Conservation (phyloP, 1,140 invertebrate genomes). For the Drosophila eugracilis region DNA sequence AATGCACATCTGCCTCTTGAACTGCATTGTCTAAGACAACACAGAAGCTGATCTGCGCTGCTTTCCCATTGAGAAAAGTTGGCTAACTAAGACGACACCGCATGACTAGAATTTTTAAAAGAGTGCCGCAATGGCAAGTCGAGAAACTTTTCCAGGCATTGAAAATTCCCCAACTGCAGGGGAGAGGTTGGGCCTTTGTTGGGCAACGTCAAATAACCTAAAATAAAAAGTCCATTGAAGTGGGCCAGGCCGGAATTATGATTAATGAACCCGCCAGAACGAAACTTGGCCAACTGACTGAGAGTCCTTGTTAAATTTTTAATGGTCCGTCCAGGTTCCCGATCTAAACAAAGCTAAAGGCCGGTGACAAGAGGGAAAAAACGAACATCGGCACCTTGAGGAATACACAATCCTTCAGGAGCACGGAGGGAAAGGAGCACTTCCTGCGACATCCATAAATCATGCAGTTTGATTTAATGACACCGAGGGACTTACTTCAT, state of each 20-base stretch:
- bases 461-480: constrained; percentile 71
- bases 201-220: constrained; percentile 60
- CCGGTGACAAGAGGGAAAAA: constrained; percentile 58
- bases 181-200: constrained; percentile 39
- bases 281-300: constrained; percentile 69
- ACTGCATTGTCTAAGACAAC: constrained; percentile 15
- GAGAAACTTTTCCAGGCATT: constrained; percentile 58
- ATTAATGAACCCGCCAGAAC: constrained; percentile 61
- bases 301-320: constrained; percentile 68
- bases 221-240: constrained; percentile 40
- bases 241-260: constrained; percentile 58
- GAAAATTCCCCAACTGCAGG: constrained; percentile 67
- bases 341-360: constrained; percentile 66
- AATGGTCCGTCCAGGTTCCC: constrained; percentile 48
- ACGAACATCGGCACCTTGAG: constrained; percentile 14
- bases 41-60: constrained; percentile 9
- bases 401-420: constrained; percentile 45
- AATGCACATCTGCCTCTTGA: constrained; percentile 9
- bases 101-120: constrained; percentile 68
- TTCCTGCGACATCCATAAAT: constrained; percentile 59
- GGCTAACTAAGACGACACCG: constrained; percentile 55
- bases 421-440: constrained; percentile 12
- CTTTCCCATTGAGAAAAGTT: constrained; percentile 45
- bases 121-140: constrained; percentile 17
- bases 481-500: constrained; percentile 44